Evolutionary conservation across 1,140 invertebrate species (phyloP).

Genomic region (Periplaneta americana): DNA sequence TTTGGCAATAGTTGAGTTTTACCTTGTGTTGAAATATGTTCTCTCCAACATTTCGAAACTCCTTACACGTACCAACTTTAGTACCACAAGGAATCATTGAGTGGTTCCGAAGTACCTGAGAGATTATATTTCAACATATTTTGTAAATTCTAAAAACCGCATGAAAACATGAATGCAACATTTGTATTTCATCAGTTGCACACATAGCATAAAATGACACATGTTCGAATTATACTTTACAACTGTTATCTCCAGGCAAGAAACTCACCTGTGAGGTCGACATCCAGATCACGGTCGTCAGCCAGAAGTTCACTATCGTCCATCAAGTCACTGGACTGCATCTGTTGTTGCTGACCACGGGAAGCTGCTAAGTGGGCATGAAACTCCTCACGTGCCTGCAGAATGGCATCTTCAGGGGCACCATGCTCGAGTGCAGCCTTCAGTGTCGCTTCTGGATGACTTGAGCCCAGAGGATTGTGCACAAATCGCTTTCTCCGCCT

Average conservation of each 20-base stretch:
- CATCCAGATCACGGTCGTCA: slow-evolving; percentile 89
- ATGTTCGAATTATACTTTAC: background rate
- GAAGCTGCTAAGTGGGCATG: slow-evolving; percentile 79
- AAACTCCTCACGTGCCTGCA: slow-evolving; percentile 87
- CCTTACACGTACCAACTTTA: no score
- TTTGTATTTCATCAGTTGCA: background rate
- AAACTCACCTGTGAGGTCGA: slow-evolving; percentile 81
- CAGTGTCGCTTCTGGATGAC: slow-evolving; percentile 87
- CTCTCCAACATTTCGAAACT: no score
- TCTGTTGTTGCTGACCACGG: slow-evolving; percentile 58
- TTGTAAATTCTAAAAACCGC: no score
- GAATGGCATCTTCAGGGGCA: slow-evolving; percentile 87
- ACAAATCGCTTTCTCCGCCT: slow-evolving; percentile 89
- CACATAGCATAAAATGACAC: background rate
- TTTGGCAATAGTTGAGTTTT: no score
- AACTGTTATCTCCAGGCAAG: no score
- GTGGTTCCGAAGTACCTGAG: no score
- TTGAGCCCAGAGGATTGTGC: slow-evolving; percentile 88
- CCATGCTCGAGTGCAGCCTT: slow-evolving; percentile 84
- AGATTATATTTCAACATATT: no score
- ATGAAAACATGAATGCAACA: slow-evolving; percentile 20
- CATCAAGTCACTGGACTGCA: slow-evolving; percentile 74
- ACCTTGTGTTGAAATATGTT: no score
- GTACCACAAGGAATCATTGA: no score
- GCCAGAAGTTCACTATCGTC: slow-evolving; percentile 87